A percentile compares a stretch with the other conserved stretches of the same genome.
phyloP scores from a whole-genome alignment of 2,113 vertebrate species.

The Oryzias curvinotus region DNA sequence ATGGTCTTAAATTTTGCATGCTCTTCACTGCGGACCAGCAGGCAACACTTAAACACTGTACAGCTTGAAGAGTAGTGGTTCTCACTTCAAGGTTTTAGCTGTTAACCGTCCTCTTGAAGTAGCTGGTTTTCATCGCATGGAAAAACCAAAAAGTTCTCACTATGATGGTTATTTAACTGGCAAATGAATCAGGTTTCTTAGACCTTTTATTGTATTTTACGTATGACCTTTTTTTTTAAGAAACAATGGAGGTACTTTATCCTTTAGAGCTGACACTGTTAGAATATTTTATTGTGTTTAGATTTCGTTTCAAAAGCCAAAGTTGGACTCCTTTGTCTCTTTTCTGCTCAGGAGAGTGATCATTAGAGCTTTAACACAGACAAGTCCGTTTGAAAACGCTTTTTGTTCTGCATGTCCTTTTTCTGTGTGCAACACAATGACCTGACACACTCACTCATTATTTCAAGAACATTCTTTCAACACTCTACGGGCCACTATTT shows the following conservation, averaged over 20 bases:
- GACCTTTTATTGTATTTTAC: too few species aligned
- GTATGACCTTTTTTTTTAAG: too few species aligned
- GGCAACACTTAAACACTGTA: slow-evolving; percentile 46
- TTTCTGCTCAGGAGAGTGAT: slow-evolving; percentile 7
- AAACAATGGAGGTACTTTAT: too few species aligned
- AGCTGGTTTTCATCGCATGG: not conserved
- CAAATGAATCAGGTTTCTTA: too few species aligned
- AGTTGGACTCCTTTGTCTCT: not conserved
- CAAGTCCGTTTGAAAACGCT: not conserved
- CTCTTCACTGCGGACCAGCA: slow-evolving; percentile 44
- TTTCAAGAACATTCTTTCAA: slow-evolving; percentile 12
- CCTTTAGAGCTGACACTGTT: too few species aligned
- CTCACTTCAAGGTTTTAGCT: slow-evolving; percentile 36
- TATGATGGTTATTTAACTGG: too few species aligned
- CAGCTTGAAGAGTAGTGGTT: slow-evolving; percentile 15
- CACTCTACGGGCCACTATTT: slow-evolving; percentile 1
- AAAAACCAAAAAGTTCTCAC: not conserved
- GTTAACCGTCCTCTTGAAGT: slow-evolving; percentile 16
- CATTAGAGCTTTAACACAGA: not conserved
- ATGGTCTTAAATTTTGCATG: slow-evolving; percentile 63
- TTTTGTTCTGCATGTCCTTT: not conserved
- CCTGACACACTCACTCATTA: slow-evolving; percentile 3
- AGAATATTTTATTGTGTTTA: too few species aligned
- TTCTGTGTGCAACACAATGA: slow-evolving; percentile 5
- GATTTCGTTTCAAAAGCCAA: too few species aligned